Conservation (phyloP, 2,888 invertebrate species). For the Amorpha juglandis region DNA sequence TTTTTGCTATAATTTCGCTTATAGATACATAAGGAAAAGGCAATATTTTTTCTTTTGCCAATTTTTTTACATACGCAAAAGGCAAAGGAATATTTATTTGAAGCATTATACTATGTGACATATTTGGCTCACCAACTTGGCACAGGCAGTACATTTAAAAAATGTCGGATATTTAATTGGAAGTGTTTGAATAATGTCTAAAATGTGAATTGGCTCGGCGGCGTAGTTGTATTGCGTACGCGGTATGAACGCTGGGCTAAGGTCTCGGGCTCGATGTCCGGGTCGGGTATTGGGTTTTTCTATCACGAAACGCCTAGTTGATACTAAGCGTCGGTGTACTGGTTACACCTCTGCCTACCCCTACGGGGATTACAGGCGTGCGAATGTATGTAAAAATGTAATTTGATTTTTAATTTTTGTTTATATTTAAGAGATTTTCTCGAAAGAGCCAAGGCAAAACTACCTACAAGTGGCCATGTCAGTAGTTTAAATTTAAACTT, state of each 20-base stretch:
- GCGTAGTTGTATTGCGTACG: too few species aligned
- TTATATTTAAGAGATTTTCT: not conserved
- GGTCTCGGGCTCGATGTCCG: too few species aligned
- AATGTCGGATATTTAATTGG: constrained; percentile 1
- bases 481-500: not conserved
- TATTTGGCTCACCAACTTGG: not conserved
- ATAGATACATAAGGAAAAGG: not conserved
- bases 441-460: constrained; percentile 11
- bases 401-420: not conserved
- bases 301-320: too few species aligned
- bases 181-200: not conserved
- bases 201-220: too few species aligned
- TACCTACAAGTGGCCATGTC: not conserved
- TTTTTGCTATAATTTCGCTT: not conserved
- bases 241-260: too few species aligned
- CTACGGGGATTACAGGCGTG: too few species aligned
- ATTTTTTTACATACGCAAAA: not conserved
- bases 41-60: not conserved
- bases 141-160: not conserved
- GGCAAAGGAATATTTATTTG: not conserved
- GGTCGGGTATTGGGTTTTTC: too few species aligned
- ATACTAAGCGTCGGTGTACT: too few species aligned
- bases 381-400: too few species aligned
- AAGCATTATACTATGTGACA: not conserved
- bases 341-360: too few species aligned